These are phyloP conservation scores for Hipposideros larvatus DNA, from an alignment of 2,797 vertebrate species.

Conservation along the genomic window DNA sequence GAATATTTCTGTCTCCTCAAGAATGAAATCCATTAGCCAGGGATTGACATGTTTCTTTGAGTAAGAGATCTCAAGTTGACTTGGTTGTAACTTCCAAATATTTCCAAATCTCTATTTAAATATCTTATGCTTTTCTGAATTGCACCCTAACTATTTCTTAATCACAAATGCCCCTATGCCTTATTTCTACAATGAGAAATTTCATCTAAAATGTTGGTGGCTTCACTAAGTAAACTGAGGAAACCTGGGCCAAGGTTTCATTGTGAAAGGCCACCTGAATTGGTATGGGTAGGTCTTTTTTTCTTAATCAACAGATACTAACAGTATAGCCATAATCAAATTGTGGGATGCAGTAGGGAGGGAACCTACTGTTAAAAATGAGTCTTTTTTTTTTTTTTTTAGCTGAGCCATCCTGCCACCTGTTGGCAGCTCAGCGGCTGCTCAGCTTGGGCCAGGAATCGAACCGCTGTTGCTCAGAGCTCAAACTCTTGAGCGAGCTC, in stretches of 20 bases:
- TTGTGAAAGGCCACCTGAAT: neutral
- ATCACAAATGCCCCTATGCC: neutral
- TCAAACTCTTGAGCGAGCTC: no score
- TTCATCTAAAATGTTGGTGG: neutral
- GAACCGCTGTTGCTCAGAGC: no score
- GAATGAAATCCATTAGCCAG: neutral
- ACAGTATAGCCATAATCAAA: neutral
- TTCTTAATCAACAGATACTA: neutral
- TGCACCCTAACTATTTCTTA: neutral
- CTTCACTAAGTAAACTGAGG: neutral
- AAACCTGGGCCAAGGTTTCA: neutral
- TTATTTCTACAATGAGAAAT: neutral
- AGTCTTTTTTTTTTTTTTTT: no score
- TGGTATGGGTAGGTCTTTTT: neutral
- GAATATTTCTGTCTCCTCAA: neutral
- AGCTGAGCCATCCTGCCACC: no score
- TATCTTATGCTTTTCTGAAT: neutral
- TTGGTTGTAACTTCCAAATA: neutral
- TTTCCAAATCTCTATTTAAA: slow-evolving; percentile 22
- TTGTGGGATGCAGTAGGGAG: neutral
- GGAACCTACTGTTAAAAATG: neutral
- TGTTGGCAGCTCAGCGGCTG: no score
- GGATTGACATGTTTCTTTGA: neutral
- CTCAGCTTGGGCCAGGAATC: no score
- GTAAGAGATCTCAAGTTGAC: neutral